These are phyloP conservation scores for Eospalax fontanierii DNA, from an alignment of 2,797 vertebrate genomes.

Conservation along the genomic window DNA sequence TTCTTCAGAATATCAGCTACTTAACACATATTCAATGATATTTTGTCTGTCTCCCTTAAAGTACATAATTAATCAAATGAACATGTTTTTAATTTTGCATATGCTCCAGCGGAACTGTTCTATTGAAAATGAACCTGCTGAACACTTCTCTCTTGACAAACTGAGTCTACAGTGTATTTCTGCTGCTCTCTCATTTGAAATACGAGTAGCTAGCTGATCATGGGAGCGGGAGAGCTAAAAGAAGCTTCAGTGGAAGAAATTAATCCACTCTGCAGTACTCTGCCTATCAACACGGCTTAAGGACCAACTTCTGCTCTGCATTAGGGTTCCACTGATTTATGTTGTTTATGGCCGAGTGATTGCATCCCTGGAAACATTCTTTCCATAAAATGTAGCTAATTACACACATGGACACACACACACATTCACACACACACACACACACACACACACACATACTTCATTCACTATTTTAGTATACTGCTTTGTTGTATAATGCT, in stretches of 20 bases:
- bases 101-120: not conserved
- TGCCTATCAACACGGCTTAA: slow-evolving; percentile 38
- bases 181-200: not conserved
- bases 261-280: not conserved
- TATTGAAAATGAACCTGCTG: not conserved
- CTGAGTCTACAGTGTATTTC: not conserved
- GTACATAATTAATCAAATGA: not conserved
- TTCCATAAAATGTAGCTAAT: slow-evolving; percentile 16
- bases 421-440: not conserved
- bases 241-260: not conserved
- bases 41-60: not conserved
- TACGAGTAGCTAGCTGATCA: not conserved
- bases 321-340: slow-evolving; percentile 23
- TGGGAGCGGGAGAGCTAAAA: not conserved
- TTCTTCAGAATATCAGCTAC: slow-evolving; percentile 18
- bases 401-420: not conserved
- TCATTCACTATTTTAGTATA: not conserved
- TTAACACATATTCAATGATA: not conserved
- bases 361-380: not conserved
- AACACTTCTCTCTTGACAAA: not conserved
- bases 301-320: not conserved
- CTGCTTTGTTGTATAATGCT: not conserved
- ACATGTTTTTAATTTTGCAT: not conserved
- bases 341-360: slow-evolving; percentile 13
- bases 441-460: not conserved